Base-by-base conservation (phyloP, 2,113 vertebrate species). In the Sinocyclocheilus maitianheensis region DNA sequence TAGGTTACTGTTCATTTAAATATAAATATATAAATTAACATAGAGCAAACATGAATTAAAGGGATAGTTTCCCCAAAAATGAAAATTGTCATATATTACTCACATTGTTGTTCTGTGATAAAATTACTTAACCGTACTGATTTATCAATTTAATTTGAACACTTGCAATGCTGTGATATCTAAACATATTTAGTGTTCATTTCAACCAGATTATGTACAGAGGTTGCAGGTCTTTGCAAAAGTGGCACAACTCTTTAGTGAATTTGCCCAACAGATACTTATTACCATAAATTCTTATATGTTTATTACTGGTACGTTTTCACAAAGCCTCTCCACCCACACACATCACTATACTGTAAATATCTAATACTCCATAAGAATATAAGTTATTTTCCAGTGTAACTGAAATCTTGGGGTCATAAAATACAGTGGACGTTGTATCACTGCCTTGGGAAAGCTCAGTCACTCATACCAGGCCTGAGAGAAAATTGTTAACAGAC, bases 361-460 rank as follows among this genome's bases (percentile, higher is more conserved):
- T 30, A 82, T 67, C n/a, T 51, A 71, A 82, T 69, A 13, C 40
- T 34, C 37, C 75, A 46, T 78, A 62, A 83, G 26, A 62, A 78
- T 74, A 48, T 34, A 60, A 81, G 60, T 81, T 69, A 76, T 34
- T 58, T 80, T 89, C 7, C 26, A 53, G 48, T 85, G 13, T 51
- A 87, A 77, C 67, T 60, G 48, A 60, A 63, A 55, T 40, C 67
- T 60, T 4, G 22, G 34, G 34, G 53, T 37, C 22, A 11, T 60
- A 81, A 81, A 84, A 81, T 55, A 24, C 18, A n/a, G 4, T 24
- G 53, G 34, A 69, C 76, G 14, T 79, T 84, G 75, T 51, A 77
- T 74, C 12, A 30, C 4, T 13, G 24, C 81, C 26, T 71, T 24
- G 5, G 74, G 34, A 72, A 16, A 77, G 53, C 30, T 51, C 9